Percentiles rank a stretch among this genome's conserved stretches.
Conservation (phyloP, 2,888 invertebrate species). For the Latrodectus hesperus region DNA sequence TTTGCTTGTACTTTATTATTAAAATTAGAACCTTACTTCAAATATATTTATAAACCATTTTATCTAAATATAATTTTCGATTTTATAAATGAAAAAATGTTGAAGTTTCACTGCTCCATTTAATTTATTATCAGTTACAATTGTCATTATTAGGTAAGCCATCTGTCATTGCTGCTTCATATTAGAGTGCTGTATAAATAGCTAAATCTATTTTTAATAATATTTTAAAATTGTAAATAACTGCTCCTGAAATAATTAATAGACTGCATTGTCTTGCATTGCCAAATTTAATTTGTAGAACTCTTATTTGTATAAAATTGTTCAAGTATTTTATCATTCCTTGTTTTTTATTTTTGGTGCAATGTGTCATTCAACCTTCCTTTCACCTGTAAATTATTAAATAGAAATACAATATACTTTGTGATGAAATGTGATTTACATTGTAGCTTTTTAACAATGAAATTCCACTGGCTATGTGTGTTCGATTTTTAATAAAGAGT, state of each 20-base stretch:
- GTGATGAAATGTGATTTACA: conserved; percentile 69
- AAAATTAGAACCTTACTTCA: too few relatives aligned
- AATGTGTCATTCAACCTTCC: conserved; percentile 62
- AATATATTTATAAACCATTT: too few relatives aligned
- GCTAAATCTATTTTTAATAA: conserved; percentile 67
- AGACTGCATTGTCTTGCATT: conserved; percentile 61
- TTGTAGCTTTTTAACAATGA: conserved; percentile 68
- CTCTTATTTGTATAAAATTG: conserved; percentile 29
- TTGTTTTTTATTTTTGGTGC: conserved; percentile 22
- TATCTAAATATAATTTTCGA: too few relatives aligned
- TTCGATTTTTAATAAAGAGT: conserved; percentile 65
- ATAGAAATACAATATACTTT: conserved; percentile 61
- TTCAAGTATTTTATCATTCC: conserved; percentile 42
- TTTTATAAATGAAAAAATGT: neutral
- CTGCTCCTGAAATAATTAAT: conserved; percentile 54
- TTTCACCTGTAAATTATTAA: conserved; percentile 60
- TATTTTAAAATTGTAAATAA: conserved; percentile 67
- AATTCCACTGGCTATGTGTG: conserved; percentile 68
- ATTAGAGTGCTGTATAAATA: conserved; percentile 45
- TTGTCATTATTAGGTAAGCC: neutral
- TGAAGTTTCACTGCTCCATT: conserved; percentile 57
- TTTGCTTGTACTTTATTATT: too few relatives aligned
- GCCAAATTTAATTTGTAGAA: conserved; percentile 64
- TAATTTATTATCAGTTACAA: neutral
- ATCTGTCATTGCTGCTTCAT: conserved; percentile 43